Conservation (phyloP, 2,113 vertebrate genomes). For the Scytalopus superciliaris region DNA sequence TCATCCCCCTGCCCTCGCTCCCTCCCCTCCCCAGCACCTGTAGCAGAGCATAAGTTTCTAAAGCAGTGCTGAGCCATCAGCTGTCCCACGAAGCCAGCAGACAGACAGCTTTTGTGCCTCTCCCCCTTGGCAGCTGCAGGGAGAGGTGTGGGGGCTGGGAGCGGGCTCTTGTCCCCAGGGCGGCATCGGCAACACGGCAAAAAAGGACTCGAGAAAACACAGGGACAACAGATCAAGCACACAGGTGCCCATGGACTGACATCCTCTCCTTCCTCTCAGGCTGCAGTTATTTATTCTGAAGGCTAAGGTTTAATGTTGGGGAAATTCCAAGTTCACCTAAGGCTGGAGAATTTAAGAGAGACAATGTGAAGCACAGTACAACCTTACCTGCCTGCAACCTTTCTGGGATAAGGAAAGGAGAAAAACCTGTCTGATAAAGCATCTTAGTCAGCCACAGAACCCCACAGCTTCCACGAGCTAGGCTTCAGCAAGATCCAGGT, state of each 20-base stretch:
- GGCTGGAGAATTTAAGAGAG: background rate
- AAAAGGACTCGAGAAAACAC: background rate
- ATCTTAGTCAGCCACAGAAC: background rate
- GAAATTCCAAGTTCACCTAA: background rate
- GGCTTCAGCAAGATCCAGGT: background rate
- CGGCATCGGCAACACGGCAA: background rate
- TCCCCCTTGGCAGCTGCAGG: slow-evolving; percentile 27
- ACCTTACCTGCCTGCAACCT: background rate
- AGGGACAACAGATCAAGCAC: background rate
- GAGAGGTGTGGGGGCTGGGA: background rate
- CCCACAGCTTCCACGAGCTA: background rate
- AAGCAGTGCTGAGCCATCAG: background rate
- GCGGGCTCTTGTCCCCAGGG: background rate
- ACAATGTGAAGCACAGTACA: background rate
- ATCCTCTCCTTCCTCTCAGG: background rate
- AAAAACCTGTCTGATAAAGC: background rate
- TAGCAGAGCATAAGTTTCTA: background rate
- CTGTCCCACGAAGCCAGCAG: background rate
- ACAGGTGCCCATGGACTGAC: background rate
- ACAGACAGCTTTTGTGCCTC: slow-evolving; percentile 47
- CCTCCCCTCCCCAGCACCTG: background rate
- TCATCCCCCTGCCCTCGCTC: background rate
- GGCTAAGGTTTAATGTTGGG: background rate
- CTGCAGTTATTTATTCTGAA: background rate
- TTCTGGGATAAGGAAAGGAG: background rate